These are phyloP conservation scores for Sebastes miniatus DNA, from an alignment of 2,797 vertebrate species.

Conservation along the genomic window DNA sequence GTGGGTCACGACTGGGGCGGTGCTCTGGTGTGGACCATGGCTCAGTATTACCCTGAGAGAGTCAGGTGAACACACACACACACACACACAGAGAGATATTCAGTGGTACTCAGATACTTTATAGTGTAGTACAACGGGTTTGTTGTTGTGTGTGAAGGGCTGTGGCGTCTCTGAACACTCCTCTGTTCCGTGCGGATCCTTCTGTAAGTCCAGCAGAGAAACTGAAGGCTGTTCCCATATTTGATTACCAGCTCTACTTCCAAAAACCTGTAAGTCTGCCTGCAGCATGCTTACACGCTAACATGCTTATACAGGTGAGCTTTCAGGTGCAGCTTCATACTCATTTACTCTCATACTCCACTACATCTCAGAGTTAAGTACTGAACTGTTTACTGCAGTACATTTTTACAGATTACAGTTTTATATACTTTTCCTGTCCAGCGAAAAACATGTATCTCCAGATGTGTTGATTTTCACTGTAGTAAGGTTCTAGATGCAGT, in stretches of 20 bases:
- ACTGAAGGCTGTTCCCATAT: constrained; percentile 68
- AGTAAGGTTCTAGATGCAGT: too few relatives aligned
- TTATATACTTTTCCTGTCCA: too few relatives aligned
- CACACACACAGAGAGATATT: not conserved
- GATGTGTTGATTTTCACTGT: too few relatives aligned
- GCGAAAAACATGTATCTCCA: too few relatives aligned
- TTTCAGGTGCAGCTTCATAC: too few relatives aligned
- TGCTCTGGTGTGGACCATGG: constrained; percentile 85
- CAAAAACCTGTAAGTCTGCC: constrained; percentile 83
- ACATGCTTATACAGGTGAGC: too few relatives aligned
- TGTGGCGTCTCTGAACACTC: constrained; percentile 87
- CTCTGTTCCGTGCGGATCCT: constrained; percentile 74
- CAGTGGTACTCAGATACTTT: not conserved
- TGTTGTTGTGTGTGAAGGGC: constrained; percentile 72
- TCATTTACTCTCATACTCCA: not conserved
- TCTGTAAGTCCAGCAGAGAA: constrained; percentile 37
- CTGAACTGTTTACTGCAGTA: not conserved
- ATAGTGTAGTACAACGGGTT: not conserved
- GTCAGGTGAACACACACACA: constrained; percentile 76
- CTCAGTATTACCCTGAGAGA: constrained; percentile 85
- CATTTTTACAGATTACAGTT: too few relatives aligned
- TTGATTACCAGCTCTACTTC: constrained; percentile 90
- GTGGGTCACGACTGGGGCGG: constrained; percentile 93
- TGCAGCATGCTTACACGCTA: not conserved
- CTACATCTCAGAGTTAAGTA: not conserved